Conservation (phyloP, 1,140 invertebrate species). For the Periplaneta americana region DNA sequence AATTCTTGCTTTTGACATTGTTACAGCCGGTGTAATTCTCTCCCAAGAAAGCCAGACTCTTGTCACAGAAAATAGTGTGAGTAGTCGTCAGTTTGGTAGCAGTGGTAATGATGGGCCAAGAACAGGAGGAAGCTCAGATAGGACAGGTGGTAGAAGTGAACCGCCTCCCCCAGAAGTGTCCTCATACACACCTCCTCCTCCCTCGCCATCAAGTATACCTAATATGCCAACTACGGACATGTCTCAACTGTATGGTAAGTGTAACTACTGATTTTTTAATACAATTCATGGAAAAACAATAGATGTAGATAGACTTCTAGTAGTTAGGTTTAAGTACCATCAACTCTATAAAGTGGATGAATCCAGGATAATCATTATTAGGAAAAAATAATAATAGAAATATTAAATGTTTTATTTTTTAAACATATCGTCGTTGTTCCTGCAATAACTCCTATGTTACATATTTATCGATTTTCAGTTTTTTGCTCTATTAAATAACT, state of each 20-base stretch:
- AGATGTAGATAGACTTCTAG: no score
- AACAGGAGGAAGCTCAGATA: background rate
- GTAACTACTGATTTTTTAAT: background rate
- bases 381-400: no score
- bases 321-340: no score
- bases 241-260: slow-evolving; percentile 10
- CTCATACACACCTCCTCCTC: background rate
- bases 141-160: background rate
- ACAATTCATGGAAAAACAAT: no score
- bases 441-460: no score
- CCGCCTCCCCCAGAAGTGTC: background rate
- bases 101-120: background rate
- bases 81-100: background rate
- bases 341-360: no score
- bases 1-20: no score
- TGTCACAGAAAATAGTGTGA: background rate
- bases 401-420: no score
- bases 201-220: background rate
- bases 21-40: slow-evolving; percentile 7
- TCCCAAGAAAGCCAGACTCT: background rate
- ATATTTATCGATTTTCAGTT: no score
- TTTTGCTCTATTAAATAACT: no score
- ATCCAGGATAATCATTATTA: no score
- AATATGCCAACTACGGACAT: slow-evolving; percentile 12
- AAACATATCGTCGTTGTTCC: no score